Conservation (phyloP, 2,113 vertebrate genomes). For the Coregonus clupeaformis region DNA sequence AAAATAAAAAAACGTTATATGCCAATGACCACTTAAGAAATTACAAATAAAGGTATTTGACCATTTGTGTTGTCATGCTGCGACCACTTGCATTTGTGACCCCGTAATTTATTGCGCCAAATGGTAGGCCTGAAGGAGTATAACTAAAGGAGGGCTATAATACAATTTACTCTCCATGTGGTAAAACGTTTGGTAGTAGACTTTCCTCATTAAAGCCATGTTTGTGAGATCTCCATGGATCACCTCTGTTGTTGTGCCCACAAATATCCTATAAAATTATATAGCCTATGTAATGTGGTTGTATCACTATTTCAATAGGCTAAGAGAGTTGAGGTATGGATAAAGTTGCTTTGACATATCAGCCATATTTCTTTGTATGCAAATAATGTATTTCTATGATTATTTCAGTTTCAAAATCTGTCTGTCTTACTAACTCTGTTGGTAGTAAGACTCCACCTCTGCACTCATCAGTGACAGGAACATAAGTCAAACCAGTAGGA, state of each 20-base stretch:
- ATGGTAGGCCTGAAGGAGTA: conserved; percentile 58
- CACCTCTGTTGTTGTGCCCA: not conserved
- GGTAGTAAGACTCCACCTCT: too few species aligned
- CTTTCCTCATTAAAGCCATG: not conserved
- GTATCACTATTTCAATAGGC: too few species aligned
- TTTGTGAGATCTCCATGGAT: too few species aligned
- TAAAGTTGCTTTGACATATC: too few species aligned
- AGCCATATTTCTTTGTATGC: too few species aligned
- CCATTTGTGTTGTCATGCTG: conserved; percentile 67
- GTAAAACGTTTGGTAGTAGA: conserved; percentile 3
- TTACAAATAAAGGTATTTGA: conserved; percentile 17
- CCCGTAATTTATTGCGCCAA: conserved; percentile 71
- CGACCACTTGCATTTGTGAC: conserved; percentile 59
- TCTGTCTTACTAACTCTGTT: too few species aligned
- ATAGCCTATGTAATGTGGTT: too few species aligned
- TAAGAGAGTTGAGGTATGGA: too few species aligned
- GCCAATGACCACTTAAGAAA: not conserved
- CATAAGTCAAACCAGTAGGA: not conserved
- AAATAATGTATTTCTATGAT: too few species aligned
- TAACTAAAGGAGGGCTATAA: conserved; percentile 11
- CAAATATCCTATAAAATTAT: too few species aligned
- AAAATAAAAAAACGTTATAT: not conserved
- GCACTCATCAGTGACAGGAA: not conserved
- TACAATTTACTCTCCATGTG: conserved; percentile 41
- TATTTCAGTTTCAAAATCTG: too few species aligned